These are phyloP conservation scores for Aeoliscus strigatus DNA, from an alignment of 2,797 vertebrate genomes.

Conservation along the genomic window DNA sequence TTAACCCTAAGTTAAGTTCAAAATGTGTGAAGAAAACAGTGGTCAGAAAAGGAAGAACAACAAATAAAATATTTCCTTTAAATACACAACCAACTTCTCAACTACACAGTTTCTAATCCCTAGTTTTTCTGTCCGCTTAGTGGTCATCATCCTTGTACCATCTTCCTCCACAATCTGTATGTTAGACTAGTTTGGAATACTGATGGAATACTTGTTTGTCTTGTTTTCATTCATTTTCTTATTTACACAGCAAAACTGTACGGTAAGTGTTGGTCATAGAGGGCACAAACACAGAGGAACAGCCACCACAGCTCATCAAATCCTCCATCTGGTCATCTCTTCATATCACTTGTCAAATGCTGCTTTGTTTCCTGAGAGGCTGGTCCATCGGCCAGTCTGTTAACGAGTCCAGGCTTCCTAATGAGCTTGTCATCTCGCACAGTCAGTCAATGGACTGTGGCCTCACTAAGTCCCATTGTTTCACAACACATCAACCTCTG, in stretches of 20 bases:
- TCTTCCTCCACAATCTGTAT: not conserved
- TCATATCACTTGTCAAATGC: slow-evolving; percentile 42
- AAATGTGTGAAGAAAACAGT: too few relatives aligned
- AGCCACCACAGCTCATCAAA: slow-evolving; percentile 17
- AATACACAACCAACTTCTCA: too few relatives aligned
- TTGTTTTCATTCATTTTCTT: not conserved
- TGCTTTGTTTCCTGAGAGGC: slow-evolving; percentile 51
- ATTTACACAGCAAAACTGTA: slow-evolving; percentile 12
- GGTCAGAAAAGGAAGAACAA: too few relatives aligned
- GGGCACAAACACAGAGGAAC: not conserved
- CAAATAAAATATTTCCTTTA: too few relatives aligned
- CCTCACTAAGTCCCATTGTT: slow-evolving; percentile 36
- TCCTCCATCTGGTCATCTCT: slow-evolving; percentile 25
- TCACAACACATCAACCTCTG: slow-evolving; percentile 12
- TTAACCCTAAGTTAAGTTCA: too few relatives aligned
- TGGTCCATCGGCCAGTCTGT: slow-evolving; percentile 29
- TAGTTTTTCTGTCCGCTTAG: too few relatives aligned
- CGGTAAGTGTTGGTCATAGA: too few relatives aligned
- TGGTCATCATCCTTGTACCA: too few relatives aligned
- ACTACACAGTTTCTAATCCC: too few relatives aligned
- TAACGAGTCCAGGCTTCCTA: slow-evolving; percentile 41
- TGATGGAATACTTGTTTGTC: too few relatives aligned
- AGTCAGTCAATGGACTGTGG: slow-evolving; percentile 15
- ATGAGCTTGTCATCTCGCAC: slow-evolving; percentile 48
- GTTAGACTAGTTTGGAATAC: too few relatives aligned